A percentile compares a stretch with the other conserved stretches of the same genome.
Evolutionary conservation across 2,113 vertebrate genomes (phyloP).

Genomic region (Hyperopisus bebe): DNA sequence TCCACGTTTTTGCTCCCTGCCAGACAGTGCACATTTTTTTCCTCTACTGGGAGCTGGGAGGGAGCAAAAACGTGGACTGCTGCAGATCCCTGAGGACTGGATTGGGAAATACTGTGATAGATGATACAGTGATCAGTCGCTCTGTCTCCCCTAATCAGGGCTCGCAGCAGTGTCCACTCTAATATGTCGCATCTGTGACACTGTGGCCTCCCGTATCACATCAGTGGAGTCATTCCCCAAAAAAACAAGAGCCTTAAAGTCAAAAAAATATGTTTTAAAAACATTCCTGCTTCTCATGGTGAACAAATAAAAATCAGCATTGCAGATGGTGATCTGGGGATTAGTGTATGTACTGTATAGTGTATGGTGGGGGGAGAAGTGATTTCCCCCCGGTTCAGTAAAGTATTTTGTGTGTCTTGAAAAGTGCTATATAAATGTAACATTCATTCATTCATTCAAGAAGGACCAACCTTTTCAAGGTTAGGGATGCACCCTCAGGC

Average conservation of each 20-base stretch:
- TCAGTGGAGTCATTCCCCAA: not conserved
- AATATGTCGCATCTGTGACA: not conserved
- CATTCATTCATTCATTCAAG: not conserved
- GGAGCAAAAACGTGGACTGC: not conserved
- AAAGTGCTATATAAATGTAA: too few relatives aligned
- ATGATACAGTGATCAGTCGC: not conserved
- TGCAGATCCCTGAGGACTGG: not conserved
- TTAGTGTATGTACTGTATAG: not conserved
- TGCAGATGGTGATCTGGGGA: not conserved
- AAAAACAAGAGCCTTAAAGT: not conserved
- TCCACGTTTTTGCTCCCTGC: not conserved
- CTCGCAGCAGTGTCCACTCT: not conserved
- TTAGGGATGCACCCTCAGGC: not conserved
- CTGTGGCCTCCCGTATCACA: too few relatives aligned
- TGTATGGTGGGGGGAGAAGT: not conserved
- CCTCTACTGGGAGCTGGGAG: not conserved
- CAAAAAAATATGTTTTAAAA: not conserved
- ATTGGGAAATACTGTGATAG: not conserved
- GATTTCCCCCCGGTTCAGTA: too few relatives aligned
- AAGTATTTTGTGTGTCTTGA: too few relatives aligned
- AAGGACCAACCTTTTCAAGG: not conserved
- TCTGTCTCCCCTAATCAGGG: not conserved
- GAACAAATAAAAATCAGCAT: not conserved
- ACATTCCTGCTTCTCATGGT: not conserved
- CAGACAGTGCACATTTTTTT: not conserved